Evolutionary conservation across 1,140 invertebrate genomes (phyloP), one percentile per base, ranked within the genome.

Genomic region (Neodiprion pinetum): DNA sequence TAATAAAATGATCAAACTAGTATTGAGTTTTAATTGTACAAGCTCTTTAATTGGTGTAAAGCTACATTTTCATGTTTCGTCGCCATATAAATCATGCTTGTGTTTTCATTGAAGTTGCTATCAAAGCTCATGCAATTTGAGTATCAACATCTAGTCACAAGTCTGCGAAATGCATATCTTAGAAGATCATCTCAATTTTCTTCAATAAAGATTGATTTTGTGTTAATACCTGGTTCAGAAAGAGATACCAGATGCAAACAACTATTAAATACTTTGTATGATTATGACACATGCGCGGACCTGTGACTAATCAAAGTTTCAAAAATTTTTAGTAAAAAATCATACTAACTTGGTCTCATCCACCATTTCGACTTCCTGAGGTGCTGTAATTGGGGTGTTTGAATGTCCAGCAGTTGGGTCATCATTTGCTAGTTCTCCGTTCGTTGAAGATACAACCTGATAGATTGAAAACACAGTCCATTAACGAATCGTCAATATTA

Each of bases 391-490:
- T 75, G 97, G 97, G 79, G 97, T 98, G 88, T 98, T 98, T 83
- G 96, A 98, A 89, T 98, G 97, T 72, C 96, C 97, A 80, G 96
- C 97, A 68, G 95, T 97, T 40, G 96, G 97, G 90, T 99, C 97
- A 88, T 98, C 97, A 80, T 95, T 94, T 71, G 95, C 96, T 81
- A 98, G 89, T 90, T 98, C 97, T 79, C 97, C 97, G 90, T 98
- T 98, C 73, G 97, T 98, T 77, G 97, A 98, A 87, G 96, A 98
- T 79, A 99, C 96, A 91, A 99, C 97, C 96, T 98, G 91, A 9
- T 89, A 70, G 83, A 90, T 77, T 80, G 85, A 81, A 83, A 73
- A 76, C 72, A 73, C 28, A 72, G 71, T 72, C 76, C 48, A 71
- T 73, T 53, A 66, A 67, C 14, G 14, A 40, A 40, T 40, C 28